Conservation (phyloP, 2,797 vertebrate genomes). For the Myripristis jacobus region DNA sequence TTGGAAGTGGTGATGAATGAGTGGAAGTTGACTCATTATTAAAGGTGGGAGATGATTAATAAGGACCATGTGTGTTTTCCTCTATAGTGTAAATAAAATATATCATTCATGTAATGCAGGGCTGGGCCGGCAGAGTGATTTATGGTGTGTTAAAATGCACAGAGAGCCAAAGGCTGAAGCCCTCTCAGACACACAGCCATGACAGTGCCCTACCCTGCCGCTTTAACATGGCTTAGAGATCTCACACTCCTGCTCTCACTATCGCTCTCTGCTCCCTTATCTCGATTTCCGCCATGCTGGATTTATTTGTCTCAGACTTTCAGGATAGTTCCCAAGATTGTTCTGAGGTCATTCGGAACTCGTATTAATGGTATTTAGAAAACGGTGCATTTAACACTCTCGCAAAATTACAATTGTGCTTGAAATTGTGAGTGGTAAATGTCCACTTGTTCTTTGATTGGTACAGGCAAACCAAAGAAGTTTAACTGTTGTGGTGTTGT, state of each 20-base stretch:
- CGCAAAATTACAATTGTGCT: slow-evolving; percentile 28
- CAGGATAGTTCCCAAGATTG: slow-evolving; percentile 72
- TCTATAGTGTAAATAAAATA: slow-evolving; percentile 94
- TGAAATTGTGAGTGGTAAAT: neutral
- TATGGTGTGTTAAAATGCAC: slow-evolving; percentile 88
- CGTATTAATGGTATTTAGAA: slow-evolving; percentile 59
- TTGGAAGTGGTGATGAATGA: slow-evolving; percentile 87
- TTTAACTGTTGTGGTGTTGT: neutral
- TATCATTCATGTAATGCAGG: slow-evolving; percentile 89
- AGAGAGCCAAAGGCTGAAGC: slow-evolving; percentile 87
- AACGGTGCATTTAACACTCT: slow-evolving; percentile 25
- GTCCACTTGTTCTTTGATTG: neutral
- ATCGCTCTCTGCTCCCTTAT: slow-evolving; percentile 74
- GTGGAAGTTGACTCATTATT: slow-evolving; percentile 90
- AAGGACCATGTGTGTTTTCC: slow-evolving; percentile 89
- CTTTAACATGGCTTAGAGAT: slow-evolving; percentile 76
- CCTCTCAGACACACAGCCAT: slow-evolving; percentile 82
- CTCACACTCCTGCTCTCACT: slow-evolving; percentile 73
- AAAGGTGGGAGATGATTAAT: slow-evolving; percentile 93
- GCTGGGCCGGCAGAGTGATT: slow-evolving; percentile 85
- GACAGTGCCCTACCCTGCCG: slow-evolving; percentile 82
- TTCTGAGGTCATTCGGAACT: slow-evolving; percentile 76
- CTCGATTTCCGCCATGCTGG: slow-evolving; percentile 64
- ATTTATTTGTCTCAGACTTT: slow-evolving; percentile 80
- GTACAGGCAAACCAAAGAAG: neutral